Percentiles rank a stretch among this genome's conserved stretches.
Evolutionary conservation across 2,113 vertebrate genomes (phyloP).

Genomic region (Hoplias malabaricus): DNA sequence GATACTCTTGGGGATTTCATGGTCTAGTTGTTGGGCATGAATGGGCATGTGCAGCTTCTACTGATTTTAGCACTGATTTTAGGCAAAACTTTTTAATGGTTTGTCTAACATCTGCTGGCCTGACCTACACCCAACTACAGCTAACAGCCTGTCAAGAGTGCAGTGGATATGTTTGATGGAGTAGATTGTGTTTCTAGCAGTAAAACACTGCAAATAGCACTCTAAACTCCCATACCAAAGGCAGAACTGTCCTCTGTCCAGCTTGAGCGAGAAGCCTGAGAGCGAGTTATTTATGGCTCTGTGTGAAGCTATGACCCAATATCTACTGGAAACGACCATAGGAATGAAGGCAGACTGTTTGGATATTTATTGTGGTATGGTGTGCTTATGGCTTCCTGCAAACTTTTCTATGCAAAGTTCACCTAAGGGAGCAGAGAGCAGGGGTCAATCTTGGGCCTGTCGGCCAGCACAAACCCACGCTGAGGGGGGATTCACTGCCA

Average conservation of each 20-base stretch:
- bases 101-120: constrained; percentile 27
- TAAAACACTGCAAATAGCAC: constrained; percentile 46
- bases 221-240: constrained; percentile 18
- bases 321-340: constrained; percentile 49
- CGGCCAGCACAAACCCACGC: constrained; percentile 39
- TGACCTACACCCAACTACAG: background rate
- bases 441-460: constrained; percentile 53
- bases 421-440: constrained; percentile 56
- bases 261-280: constrained; percentile 40
- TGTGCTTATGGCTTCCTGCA: constrained; percentile 56
- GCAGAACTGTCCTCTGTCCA: constrained; percentile 9
- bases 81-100: background rate
- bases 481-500: constrained; percentile 45
- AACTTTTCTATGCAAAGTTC: constrained; percentile 54
- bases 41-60: too few species aligned
- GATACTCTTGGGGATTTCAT: too few species aligned
- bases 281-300: constrained; percentile 61
- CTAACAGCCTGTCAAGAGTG: constrained; percentile 2
- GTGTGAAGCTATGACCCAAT: constrained; percentile 49
- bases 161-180: constrained; percentile 17
- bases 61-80: background rate
- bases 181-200: constrained; percentile 31
- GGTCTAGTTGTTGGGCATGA: too few species aligned
- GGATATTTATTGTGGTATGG: constrained; percentile 57
- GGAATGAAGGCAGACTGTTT: constrained; percentile 34